Evolutionary conservation across 1,140 invertebrate species (phyloP), one percentile per base, ranked within the genome.

Genomic region (Drosophila leontia): DNA sequence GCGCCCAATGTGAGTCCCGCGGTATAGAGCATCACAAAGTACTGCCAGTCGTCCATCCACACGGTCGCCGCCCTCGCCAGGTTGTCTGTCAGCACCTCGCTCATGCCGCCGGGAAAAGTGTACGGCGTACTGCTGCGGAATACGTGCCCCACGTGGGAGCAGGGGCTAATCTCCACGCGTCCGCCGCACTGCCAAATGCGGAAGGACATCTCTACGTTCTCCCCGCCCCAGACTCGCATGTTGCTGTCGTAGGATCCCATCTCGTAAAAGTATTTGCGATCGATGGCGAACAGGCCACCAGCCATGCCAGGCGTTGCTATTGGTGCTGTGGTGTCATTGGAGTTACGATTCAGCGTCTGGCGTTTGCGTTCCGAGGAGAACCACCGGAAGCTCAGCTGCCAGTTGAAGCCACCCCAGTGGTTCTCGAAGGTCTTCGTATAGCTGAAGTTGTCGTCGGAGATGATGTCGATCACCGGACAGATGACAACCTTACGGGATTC

Each of bases 161-260:
- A 99, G 0, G 98, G 98, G 0, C 96, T 96, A 50, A 99, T 99
- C 94, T 99, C 98, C 1, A 99, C 95, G 50, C 95, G 95, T 0
- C 98, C 99, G 1, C 99, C 99, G 92, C 99, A 99, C 94, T 99
- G 98, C 99, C 99, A 99, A 0, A 99, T 96, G 91, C 98, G 94
- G 91, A 95, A 96, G 0, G 98, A 99, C 90, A 99, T 94, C 93
- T 99, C 99, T 32, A 99, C 94, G 93, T 99, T 99, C 93, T 98
- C 98, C 1, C 97, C 98, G 4, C 98, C 98, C 98, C 98, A 99
- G 44, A 92, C 90, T 15, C 96, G 95, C 97, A 98, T 98, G 53
- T 96, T 94, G 48, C 96, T 95, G 91, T 99, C 98, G 91, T 99
- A 99, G 7, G 96, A 94, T 1, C 98, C 98, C 58, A 99, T 94